Base-by-base conservation (phyloP, 2,113 vertebrate species). In the Alouatta palliata region DNA sequence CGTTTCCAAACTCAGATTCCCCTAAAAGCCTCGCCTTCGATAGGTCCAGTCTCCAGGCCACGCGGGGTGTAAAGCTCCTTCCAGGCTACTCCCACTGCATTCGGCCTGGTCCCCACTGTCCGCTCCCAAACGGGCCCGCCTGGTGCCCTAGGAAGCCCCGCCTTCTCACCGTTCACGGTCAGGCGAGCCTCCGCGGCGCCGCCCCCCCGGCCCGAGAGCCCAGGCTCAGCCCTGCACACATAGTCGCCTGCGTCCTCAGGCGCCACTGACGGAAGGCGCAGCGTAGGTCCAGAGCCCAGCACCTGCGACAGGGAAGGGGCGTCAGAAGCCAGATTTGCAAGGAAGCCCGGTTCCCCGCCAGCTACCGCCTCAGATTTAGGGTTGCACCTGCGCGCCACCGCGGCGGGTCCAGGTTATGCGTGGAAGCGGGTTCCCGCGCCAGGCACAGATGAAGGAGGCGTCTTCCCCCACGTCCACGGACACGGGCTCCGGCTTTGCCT, bases 381-480 rank as follows among this genome's bases (percentile, higher is more conserved):
- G 20, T 82, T 98, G 99, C 98, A 99, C 99, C 99, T 99, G 99
- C 8, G 97, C 98, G 64, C 98, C 99, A 40, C 99, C 99, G 45
- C 98, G 99, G 95, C 99, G 99, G 40, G 99, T 99, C 99, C 99
- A 99, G 40, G 99, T 99, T 92, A 99, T 98, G 30, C 99, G 99
- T 52, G 99, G 98, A 37, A 98, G 99, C 49, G 99, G 99, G 97
- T 99, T 99, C 90, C 99, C 99, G 8, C 98, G 99, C 99, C 99
- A 99, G 27, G 98, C 98, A 79, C 99, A 99, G 91, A 98, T 99
- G 95, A 99, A 99, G 6, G 99, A 98, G 12, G 99, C 99, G 11
- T 99, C 99, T 98, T 99, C 98, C 8, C 99, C 99, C 0, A 98
- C 91, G 75, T 99, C 99, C 87, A 99, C 99, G 0, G 97, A 99